Evolutionary conservation across 2,113 vertebrate species (phyloP).

Genomic region (Micronycteris hirsuta): DNA sequence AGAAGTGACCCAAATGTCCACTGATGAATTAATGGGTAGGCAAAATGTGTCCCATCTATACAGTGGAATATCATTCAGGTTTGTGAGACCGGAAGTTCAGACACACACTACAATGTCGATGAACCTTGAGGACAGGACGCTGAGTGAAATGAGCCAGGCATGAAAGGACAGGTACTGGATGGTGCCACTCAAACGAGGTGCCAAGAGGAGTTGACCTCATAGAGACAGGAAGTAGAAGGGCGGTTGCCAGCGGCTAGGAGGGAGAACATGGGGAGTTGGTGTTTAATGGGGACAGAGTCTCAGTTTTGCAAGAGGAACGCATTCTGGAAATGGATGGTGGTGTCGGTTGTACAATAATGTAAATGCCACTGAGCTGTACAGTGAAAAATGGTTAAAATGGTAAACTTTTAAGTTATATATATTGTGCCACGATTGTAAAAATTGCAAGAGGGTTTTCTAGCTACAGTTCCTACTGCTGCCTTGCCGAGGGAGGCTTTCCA

Average conservation of each 20-base stretch:
- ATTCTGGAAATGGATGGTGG: background rate
- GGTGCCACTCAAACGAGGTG: background rate
- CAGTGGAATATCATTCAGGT: background rate
- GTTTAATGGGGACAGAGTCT: background rate
- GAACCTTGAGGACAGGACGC: background rate
- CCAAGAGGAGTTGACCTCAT: background rate
- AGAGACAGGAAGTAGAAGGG: background rate
- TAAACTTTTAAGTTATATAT: background rate
- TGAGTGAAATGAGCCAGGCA: background rate
- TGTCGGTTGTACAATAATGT: fast-evolving
- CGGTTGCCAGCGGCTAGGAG: background rate
- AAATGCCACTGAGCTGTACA: background rate
- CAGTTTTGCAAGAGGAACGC: background rate
- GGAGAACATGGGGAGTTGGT: too few relatives aligned
- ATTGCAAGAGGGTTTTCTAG: background rate
- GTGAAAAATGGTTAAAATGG: background rate
- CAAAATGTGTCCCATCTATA: background rate
- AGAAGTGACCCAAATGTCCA: background rate
- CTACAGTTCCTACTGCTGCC: background rate
- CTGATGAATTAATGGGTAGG: background rate
- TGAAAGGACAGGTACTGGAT: background rate
- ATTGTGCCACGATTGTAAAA: background rate
- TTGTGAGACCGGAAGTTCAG: background rate
- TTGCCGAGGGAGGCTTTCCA: background rate
- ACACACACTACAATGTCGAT: background rate